These are phyloP conservation scores for Lacanobia wlatinum DNA, from an alignment of 2,888 invertebrate genomes.

Conservation along the genomic window DNA sequence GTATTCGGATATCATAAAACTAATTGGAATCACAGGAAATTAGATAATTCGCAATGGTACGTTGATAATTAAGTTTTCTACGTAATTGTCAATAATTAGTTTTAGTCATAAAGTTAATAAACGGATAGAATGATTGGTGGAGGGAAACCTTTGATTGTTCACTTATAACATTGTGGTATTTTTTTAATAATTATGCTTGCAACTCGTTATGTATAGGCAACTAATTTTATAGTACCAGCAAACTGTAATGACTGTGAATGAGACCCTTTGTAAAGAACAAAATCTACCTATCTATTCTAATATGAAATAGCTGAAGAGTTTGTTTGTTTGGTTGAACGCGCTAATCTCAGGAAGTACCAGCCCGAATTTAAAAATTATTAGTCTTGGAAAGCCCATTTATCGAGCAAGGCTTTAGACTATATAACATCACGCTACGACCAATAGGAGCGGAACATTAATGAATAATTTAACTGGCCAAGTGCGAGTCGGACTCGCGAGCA, in stretches of 20 bases:
- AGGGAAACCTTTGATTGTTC: slow-evolving; percentile 35
- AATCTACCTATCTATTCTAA: no score
- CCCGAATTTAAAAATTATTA: no score
- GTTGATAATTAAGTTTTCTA: slow-evolving; percentile 38
- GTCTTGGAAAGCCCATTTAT: no score
- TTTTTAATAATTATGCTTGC: slow-evolving; percentile 1
- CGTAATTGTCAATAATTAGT: slow-evolving; percentile 39
- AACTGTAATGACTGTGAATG: not conserved
- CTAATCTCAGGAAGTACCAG: no score
- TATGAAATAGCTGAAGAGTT: no score
- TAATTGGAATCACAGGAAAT: slow-evolving; percentile 59
- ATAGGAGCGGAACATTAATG: no score
- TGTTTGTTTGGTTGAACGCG: no score
- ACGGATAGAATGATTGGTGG: slow-evolving; percentile 33
- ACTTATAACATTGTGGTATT: slow-evolving; percentile 11
- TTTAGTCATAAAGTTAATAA: slow-evolving; percentile 17
- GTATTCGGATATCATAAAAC: slow-evolving; percentile 63
- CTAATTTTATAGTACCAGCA: slow-evolving; percentile 4
- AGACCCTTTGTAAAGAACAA: not conserved
- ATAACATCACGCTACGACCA: no score
- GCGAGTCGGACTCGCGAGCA: no score
- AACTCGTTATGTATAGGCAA: slow-evolving; percentile 7
- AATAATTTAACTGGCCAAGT: no score
- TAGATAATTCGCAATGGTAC: slow-evolving; percentile 43
- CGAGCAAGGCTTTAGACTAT: no score